These are phyloP conservation scores for Chrysaora quinquecirrha DNA, from an alignment of 30 jellyfish, hydroid and myxozoan genomes.

Conservation along the genomic window DNA sequence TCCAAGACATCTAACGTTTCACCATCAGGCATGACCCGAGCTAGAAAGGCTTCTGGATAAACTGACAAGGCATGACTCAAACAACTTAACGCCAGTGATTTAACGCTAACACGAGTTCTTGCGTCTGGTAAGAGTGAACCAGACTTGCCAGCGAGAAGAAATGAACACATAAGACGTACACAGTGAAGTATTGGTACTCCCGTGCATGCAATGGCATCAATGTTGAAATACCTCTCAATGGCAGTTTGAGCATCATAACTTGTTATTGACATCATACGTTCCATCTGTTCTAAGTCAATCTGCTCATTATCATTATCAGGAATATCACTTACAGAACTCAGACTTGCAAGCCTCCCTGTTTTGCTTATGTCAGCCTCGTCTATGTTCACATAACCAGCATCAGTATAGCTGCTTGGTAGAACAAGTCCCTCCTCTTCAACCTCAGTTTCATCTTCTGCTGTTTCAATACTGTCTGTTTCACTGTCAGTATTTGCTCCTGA, in stretches of 20 bases:
- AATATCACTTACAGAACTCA: constrained; percentile 81
- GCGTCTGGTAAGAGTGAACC: constrained; percentile 89
- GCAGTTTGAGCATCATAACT: constrained; percentile 88
- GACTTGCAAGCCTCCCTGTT: constrained; percentile 45
- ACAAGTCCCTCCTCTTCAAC: constrained; percentile 73
- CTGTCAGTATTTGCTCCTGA: constrained; percentile 21
- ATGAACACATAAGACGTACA: constrained; percentile 95
- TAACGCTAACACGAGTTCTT: constrained; percentile 92
- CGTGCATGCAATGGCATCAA: constrained; percentile 96
- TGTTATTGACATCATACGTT: constrained; percentile 76
- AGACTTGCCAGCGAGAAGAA: constrained; percentile 81
- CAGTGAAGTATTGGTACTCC: constrained; percentile 95
- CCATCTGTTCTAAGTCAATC: constrained; percentile 72
- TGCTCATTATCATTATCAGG: constrained; percentile 78
- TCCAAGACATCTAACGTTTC: neutral
- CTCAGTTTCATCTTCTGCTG: constrained; percentile 60
- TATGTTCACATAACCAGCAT: constrained; percentile 81
- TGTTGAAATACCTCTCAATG: constrained; percentile 81
- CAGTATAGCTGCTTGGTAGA: constrained; percentile 93
- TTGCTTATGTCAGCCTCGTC: constrained; percentile 59
- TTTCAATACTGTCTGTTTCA: constrained; percentile 25
- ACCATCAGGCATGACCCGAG: constrained; percentile 90
- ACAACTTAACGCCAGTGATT: constrained; percentile 88
- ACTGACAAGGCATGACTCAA: constrained; percentile 76
- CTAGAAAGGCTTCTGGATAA: constrained; percentile 91